These are phyloP conservation scores for Muntiacus muntjak DNA, from an alignment of 2,113 vertebrate species.

Conservation along the genomic window DNA sequence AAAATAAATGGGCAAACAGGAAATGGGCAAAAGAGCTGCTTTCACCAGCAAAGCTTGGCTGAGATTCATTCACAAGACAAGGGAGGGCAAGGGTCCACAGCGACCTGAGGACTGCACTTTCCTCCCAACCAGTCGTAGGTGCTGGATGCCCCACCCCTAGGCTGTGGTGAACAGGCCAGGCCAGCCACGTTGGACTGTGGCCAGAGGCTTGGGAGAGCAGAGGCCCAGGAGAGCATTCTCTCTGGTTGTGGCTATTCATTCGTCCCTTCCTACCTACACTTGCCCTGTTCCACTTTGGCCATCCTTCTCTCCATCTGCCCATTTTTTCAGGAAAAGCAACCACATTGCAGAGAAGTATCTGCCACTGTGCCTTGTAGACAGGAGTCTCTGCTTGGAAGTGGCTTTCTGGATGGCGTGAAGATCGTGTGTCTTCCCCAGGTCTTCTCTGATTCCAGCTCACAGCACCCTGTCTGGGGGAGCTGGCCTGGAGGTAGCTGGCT, in stretches of 20 bases:
- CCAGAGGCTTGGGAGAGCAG: background rate
- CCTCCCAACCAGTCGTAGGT: background rate
- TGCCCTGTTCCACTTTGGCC: too few relatives aligned
- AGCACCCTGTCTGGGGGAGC: background rate
- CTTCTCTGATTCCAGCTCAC: background rate
- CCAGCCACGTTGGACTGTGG: background rate
- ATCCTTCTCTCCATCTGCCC: background rate
- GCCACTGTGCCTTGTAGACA: background rate
- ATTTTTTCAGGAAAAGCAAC: background rate
- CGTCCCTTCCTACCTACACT: fast-evolving
- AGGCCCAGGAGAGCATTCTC: background rate
- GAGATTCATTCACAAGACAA: background rate
- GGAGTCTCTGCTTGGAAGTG: background rate
- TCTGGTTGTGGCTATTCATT: fast-evolving
- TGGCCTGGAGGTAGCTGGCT: background rate
- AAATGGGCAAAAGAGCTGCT: background rate
- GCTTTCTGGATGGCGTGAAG: background rate
- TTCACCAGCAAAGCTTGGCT: background rate
- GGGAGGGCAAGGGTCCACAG: background rate
- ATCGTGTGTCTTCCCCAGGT: background rate
- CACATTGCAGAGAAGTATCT: background rate
- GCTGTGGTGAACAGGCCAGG: background rate
- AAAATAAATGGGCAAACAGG: background rate
- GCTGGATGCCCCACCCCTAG: background rate
- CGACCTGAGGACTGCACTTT: background rate